Conservation (phyloP, 2,113 vertebrate genomes). For the Hystrix cristata region DNA sequence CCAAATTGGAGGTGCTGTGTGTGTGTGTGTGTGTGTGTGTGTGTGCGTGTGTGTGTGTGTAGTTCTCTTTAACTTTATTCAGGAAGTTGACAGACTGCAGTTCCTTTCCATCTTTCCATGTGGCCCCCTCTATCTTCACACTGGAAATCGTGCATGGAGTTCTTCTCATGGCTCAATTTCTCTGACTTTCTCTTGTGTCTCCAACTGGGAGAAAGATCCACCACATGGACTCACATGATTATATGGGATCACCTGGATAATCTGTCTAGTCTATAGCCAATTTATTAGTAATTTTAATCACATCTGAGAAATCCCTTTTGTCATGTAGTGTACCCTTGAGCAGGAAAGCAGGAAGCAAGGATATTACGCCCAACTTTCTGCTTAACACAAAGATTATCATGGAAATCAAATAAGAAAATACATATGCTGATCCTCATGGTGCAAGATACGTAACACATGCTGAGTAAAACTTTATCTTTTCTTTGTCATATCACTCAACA, state of each 20-base stretch:
- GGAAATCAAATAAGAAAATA: neutral
- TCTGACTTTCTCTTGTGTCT: neutral
- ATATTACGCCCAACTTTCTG: neutral
- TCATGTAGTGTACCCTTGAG: neutral
- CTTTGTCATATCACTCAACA: neutral
- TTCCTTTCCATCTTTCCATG: neutral
- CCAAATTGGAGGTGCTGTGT: neutral
- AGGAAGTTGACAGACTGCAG: neutral
- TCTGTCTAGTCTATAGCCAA: neutral
- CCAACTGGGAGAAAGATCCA: neutral
- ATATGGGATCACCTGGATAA: neutral
- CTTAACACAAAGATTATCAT: neutral
- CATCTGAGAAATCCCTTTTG: neutral
- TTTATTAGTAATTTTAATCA: neutral
- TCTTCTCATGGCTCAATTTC: neutral
- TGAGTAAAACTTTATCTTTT: neutral
- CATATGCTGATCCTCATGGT: neutral
- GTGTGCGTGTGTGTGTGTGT: neutral
- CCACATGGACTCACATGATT: neutral
- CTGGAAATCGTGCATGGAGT: neutral
- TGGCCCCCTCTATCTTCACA: neutral
- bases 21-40: too few relatives aligned
- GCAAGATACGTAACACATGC: neutral
- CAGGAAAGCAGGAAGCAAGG: neutral
- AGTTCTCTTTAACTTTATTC: neutral